A percentile compares a stretch with the other conserved stretches of the same genome.
phyloP scores from a whole-genome alignment of 2,888 invertebrate genomes.

The Piscicola geometra region DNA sequence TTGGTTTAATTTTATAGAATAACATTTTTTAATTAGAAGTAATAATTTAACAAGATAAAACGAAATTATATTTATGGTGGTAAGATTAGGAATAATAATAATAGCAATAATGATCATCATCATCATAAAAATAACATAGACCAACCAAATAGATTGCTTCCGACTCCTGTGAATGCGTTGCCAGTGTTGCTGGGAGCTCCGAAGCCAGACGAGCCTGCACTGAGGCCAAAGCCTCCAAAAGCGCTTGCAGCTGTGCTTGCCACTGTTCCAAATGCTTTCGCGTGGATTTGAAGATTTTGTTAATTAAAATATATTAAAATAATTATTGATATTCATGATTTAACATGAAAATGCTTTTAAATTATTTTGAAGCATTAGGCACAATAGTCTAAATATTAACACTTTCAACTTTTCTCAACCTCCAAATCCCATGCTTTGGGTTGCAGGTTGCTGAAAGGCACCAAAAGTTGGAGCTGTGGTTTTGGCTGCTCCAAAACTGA shows the following conservation, averaged over 20 bases:
- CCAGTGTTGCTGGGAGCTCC: constrained; percentile 7
- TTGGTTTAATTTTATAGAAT: too few species aligned
- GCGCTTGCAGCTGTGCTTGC: background rate
- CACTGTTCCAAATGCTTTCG: background rate
- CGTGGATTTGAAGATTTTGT: background rate
- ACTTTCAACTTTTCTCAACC: too few species aligned
- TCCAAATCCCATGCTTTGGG: constrained; percentile 31
- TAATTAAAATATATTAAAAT: too few species aligned
- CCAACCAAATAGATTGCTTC: background rate
- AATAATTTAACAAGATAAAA: too few species aligned
- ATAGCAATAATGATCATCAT: too few species aligned
- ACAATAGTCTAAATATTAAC: too few species aligned
- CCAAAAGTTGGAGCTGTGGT: constrained; percentile 27
- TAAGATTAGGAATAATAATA: too few species aligned
- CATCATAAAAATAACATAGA: background rate
- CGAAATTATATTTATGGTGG: too few species aligned
- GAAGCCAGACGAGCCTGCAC: background rate
- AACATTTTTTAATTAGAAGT: too few species aligned
- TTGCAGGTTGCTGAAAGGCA: background rate
- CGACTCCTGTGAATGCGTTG: constrained; percentile 13
- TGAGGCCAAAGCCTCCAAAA: constrained; percentile 16
- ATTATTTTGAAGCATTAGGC: too few species aligned
- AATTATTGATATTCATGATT: too few species aligned
- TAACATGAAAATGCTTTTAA: too few species aligned
- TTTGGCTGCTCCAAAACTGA: constrained; percentile 35